phyloP scores from a whole-genome alignment of 2,797 vertebrate genomes.

The Coreius guichenoti region DNA sequence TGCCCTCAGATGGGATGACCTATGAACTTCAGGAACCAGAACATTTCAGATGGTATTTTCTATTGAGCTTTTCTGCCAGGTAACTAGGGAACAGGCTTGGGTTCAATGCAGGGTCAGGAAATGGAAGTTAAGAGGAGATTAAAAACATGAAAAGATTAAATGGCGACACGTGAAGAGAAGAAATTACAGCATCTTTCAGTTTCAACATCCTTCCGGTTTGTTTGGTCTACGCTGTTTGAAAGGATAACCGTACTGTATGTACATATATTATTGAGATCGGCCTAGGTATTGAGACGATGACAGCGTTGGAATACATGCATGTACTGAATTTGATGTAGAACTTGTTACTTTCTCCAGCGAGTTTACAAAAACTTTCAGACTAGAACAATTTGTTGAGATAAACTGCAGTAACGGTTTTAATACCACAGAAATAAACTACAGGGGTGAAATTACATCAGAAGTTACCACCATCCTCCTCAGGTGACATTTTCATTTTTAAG shows the following conservation, averaged over 20 bases:
- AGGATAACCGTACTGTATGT: not conserved
- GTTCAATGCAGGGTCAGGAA: slow-evolving; percentile 44
- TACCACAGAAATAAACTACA: too few species aligned
- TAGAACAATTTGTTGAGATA: too few species aligned
- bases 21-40: slow-evolving; percentile 73
- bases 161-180: not conserved
- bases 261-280: not conserved
- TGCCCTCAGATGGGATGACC: slow-evolving; percentile 72
- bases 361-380: not conserved
- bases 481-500: too few species aligned
- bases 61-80: slow-evolving; percentile 30
- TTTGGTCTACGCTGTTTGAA: not conserved
- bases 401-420: too few species aligned
- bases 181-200: not conserved
- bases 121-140: slow-evolving; percentile 28
- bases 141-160: slow-evolving; percentile 41
- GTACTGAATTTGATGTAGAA: not conserved
- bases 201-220: not conserved
- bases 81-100: slow-evolving; percentile 32
- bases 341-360: not conserved
- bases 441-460: too few species aligned
- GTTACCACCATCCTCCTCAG: too few species aligned
- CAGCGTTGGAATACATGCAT: not conserved
- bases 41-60: slow-evolving; percentile 58
- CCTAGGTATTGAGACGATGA: not conserved